Percentiles rank a stretch among this genome's conserved stretches.
phyloP scores from a whole-genome alignment of 2,113 vertebrate species.

The Alethe diademata region DNA sequence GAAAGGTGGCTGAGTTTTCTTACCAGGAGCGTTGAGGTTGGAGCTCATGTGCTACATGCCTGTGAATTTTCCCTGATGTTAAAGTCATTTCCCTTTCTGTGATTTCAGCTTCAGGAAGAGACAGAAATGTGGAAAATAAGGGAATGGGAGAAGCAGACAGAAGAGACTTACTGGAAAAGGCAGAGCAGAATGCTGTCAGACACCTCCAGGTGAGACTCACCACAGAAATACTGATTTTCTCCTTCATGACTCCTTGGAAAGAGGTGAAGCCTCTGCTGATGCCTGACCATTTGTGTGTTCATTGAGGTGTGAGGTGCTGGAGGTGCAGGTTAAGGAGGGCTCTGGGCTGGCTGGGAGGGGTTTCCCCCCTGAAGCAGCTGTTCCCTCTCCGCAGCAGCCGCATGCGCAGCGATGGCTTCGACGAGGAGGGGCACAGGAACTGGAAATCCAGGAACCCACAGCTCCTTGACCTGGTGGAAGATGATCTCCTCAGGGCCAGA shows the following conservation, averaged over 20 bases:
- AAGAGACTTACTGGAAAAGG: constrained; percentile 68
- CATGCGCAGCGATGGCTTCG: constrained; percentile 91
- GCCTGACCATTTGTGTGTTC: not conserved
- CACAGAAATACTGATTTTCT: not conserved
- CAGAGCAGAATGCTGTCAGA: constrained; percentile 71
- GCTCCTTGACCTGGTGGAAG: constrained; percentile 70
- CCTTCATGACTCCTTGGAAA: not conserved
- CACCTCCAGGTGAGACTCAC: constrained; percentile 64
- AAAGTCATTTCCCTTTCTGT: not conserved
- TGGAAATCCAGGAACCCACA: constrained; percentile 64
- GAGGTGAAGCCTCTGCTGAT: not conserved
- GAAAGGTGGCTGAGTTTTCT: not conserved
- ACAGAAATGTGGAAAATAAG: constrained; percentile 98
- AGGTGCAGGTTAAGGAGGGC: accelerated
- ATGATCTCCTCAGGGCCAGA: constrained; percentile 83
- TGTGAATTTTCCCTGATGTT: not conserved
- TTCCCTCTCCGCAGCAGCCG: constrained; percentile 71
- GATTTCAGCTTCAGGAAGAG: constrained; percentile 91
- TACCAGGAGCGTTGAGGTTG: not conserved
- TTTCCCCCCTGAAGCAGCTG: not conserved
- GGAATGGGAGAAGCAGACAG: constrained; percentile 83
- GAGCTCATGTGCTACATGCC: accelerated
- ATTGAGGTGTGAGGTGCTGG: accelerated
- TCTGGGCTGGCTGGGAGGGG: too few species aligned
- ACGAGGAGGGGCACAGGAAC: constrained; percentile 77